Conservation (phyloP, 2,888 invertebrate genomes). For the Leptopterna dolabrata region DNA sequence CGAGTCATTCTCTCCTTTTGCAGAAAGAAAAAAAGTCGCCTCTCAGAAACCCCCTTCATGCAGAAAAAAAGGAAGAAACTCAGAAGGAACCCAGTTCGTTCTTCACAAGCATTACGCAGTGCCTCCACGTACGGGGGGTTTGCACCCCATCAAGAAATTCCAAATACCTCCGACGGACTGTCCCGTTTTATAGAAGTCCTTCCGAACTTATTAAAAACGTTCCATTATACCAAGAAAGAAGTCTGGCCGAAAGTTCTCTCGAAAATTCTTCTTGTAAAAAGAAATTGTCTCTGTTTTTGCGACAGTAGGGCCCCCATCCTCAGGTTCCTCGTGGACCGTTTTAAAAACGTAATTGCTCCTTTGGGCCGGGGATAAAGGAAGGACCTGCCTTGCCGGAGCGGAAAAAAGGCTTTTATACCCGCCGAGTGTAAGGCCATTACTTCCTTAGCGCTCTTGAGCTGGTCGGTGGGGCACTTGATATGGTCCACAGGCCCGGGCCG, state of each 20-base stretch:
- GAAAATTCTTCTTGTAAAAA: neutral
- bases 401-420: neutral
- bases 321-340: neutral
- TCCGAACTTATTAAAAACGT: neutral
- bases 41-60: neutral
- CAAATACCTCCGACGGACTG: neutral
- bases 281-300: constrained; percentile 3
- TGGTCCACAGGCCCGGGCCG: neutral
- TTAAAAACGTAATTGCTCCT: neutral
- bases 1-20: neutral
- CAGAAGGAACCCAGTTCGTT: too few relatives aligned
- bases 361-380: neutral
- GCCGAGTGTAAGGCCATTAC: neutral
- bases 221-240: neutral
- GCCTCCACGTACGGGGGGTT: neutral
- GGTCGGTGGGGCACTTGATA: neutral
- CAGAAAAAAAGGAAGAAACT: neutral
- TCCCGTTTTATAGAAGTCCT: constrained; percentile 2
- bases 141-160: constrained; percentile 8
- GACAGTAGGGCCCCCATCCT: neutral
- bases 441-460: neutral
- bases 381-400: neutral
- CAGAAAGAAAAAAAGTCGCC: neutral
- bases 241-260: neutral
- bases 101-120: neutral